These are phyloP conservation scores for Palaemon carinicauda DNA, from an alignment of 1,140 invertebrate species.

Conservation along the genomic window DNA sequence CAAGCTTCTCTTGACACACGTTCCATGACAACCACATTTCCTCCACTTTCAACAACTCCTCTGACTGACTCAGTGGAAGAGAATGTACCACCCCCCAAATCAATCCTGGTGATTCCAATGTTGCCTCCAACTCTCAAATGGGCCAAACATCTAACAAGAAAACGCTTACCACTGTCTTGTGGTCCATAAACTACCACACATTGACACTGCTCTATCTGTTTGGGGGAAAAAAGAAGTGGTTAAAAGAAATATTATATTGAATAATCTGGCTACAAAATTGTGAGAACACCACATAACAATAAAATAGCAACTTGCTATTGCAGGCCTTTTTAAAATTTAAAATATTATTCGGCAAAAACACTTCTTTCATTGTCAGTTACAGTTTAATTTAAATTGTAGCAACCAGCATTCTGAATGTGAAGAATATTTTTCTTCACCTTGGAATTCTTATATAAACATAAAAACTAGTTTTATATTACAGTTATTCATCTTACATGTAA, in stretches of 20 bases:
- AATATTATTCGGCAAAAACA: no score
- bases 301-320: no score
- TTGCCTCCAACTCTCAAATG: constrained; percentile 8
- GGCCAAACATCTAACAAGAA: constrained; percentile 28
- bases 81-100: constrained; percentile 18
- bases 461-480: no score
- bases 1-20: constrained; percentile 35
- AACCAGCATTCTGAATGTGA: no score
- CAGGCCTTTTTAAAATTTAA: no score
- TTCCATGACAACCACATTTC: constrained; percentile 31
- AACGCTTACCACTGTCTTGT: constrained; percentile 41
- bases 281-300: no score
- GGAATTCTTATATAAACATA: no score
- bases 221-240: not conserved
- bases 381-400: no score
- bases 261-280: not conserved
- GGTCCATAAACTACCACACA: constrained; percentile 52
- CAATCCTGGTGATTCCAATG: constrained; percentile 17
- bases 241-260: not conserved
- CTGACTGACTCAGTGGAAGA: constrained; percentile 16
- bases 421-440: no score
- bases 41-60: constrained; percentile 42
- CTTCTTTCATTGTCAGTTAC: no score
- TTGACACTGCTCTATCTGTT: constrained; percentile 39
- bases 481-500: no score